Evolutionary conservation across 92 coral and sea anemone genomes (phyloP).

Genomic region (Zoanthus sansibaricus): DNA sequence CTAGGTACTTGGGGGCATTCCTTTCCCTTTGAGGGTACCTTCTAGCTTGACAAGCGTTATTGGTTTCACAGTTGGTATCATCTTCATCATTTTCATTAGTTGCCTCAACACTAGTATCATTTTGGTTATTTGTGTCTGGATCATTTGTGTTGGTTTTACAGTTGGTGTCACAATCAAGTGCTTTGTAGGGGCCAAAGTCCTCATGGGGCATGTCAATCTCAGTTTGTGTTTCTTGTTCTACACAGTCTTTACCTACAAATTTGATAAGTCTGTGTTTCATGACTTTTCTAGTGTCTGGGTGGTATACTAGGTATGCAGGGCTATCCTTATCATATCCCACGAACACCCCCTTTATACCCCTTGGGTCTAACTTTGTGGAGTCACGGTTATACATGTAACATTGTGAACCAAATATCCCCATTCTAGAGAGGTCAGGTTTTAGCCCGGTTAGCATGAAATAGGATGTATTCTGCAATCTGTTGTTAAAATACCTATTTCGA

Average conservation of each 20-base stretch:
- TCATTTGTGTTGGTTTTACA: constrained; percentile 27
- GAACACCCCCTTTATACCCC: constrained; percentile 3
- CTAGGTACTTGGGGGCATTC: constrained; percentile 41
- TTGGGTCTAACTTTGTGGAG: background rate
- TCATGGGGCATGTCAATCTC: constrained; percentile 28
- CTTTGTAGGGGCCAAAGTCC: constrained; percentile 38
- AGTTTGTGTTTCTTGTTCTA: constrained; percentile 1
- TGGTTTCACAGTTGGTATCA: background rate
- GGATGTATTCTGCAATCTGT: constrained; percentile 11
- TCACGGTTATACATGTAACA: constrained; percentile 3
- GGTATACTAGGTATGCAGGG: background rate
- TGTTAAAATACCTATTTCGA: constrained; percentile 22
- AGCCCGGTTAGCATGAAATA: constrained; percentile 15
- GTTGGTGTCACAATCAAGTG: constrained; percentile 10
- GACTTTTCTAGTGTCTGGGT: background rate
- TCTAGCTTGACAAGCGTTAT: constrained; percentile 7
- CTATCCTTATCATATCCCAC: background rate
- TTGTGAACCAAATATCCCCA: constrained; percentile 22
- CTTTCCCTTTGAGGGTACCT: constrained; percentile 50
- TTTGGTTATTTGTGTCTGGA: background rate
- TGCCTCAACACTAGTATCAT: constrained; percentile 5
- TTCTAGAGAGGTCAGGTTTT: constrained; percentile 9
- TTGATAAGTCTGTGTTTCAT: background rate
- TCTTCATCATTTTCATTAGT: background rate
- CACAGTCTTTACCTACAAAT: background rate